Evolutionary conservation across 2,797 vertebrate genomes (phyloP), one percentile per base, ranked within the genome.

Genomic region (Tokudaia muenninki): DNA sequence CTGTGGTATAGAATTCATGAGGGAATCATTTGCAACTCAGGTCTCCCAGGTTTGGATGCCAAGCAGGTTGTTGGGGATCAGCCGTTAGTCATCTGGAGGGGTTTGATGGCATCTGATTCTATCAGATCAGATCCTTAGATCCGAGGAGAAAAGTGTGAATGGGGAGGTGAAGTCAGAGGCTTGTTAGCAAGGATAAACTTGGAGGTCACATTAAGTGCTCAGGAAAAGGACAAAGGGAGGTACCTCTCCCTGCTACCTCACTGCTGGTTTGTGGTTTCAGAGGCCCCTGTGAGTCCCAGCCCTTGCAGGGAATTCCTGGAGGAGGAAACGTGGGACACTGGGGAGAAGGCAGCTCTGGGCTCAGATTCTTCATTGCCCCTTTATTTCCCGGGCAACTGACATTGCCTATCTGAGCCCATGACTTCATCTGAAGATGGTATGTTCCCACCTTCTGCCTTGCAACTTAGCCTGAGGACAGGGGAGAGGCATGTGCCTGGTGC

Each of bases 1-100:
- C 78, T 55, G 59, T 89, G 90, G 65, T 94, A 47, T 74, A 17
- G 72, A 94, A 72, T 80, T 91, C 77, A 86, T 81, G 83, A 88
- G 74, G 65, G 78, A 57, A 19, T 78, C 82, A 37, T 96, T 88
- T 96, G 57, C 57, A 75, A 29, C 47, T 87, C 34, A 90, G 26
- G 22, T 75, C 96, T 96, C 61, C 82, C 52, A 9, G 12, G 47
- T 74, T 72, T 21, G 41, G 72, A 63, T 79, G 44, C 83, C 65
- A 22, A 92, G 57, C 67, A 37, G 83, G 29, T 3, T 63, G 70
- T 52, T 90, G 61, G 88, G 31, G 61, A 74, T 4, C 37, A 11
- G 12, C 52, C 10, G 0, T 47, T 75, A 44, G 22, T 59, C 50
- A 31, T 77, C 5, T 59, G 16, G 41, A 9, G 6, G 11, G n/a